These are phyloP conservation scores for Gallirallus australis DNA, from an alignment of 2,797 vertebrate genomes.

Conservation along the genomic window DNA sequence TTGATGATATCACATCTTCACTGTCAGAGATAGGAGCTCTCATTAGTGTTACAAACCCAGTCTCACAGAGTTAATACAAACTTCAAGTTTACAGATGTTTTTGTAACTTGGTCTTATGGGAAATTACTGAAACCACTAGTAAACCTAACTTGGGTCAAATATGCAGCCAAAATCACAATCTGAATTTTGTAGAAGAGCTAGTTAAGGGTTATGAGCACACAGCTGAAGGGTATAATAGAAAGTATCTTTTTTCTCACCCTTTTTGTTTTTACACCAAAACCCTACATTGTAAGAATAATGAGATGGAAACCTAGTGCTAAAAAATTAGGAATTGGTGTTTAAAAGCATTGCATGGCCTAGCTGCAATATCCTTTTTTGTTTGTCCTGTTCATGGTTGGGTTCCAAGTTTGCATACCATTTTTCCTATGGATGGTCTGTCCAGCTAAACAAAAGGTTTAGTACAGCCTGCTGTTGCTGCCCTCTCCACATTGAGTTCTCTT, in stretches of 20 bases:
- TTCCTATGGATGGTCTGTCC: not conserved
- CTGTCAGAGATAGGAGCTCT: not conserved
- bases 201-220: not conserved
- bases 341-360: not conserved
- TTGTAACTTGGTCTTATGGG: not conserved
- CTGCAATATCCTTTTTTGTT: not conserved
- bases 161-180: not conserved
- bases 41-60: not conserved
- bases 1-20: not conserved
- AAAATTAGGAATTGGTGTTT: not conserved
- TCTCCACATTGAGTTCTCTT: not conserved
- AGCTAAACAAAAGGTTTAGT: not conserved
- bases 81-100: not conserved
- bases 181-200: not conserved
- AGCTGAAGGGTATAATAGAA: not conserved
- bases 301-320: not conserved
- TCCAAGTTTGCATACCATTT: not conserved
- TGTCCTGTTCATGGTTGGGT: not conserved
- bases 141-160: not conserved
- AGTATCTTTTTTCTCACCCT: not conserved
- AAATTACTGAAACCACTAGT: not conserved
- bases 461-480: not conserved
- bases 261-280: not conserved
- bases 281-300: not conserved
- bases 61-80: not conserved